These are phyloP conservation scores for Vultur gryphus DNA, from an alignment of 2,797 vertebrate species.

Conservation along the genomic window DNA sequence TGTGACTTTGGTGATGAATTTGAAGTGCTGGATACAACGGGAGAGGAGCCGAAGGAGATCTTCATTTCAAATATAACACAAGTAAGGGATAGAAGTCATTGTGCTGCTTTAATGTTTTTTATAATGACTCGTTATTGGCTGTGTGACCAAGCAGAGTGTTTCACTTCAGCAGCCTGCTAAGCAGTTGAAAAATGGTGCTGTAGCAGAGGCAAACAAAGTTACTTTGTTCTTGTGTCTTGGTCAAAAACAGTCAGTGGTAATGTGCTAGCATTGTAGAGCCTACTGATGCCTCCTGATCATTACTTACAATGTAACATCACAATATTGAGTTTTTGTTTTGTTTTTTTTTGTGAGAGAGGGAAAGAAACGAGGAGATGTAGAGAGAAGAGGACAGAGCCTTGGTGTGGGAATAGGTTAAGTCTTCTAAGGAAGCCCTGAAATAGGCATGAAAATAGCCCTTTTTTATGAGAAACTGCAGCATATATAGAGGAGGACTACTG, in stretches of 20 bases:
- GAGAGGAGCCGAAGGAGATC: constrained; percentile 95
- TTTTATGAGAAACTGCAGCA: neutral
- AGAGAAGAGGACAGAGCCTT: neutral
- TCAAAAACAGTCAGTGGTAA: neutral
- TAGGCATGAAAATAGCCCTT: neutral
- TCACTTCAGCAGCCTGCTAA: neutral
- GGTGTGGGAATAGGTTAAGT: neutral
- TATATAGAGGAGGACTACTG: neutral
- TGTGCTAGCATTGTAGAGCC: neutral
- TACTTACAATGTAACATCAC: neutral
- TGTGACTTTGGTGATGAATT: constrained; percentile 97
- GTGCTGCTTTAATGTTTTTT: neutral
- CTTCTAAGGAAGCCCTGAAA: neutral
- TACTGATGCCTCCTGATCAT: neutral
- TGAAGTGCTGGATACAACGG: constrained; percentile 93
- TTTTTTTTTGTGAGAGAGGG: neutral
- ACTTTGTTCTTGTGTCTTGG: neutral
- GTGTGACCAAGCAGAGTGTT: neutral
- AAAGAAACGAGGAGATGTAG: neutral
- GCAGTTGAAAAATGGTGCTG: neutral
- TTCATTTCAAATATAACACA: constrained; percentile 96
- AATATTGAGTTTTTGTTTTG: neutral
- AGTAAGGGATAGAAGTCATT: constrained; percentile 68
- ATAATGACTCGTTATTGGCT: neutral
- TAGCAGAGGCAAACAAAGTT: neutral